Evolutionary conservation across 2,113 vertebrate species (phyloP), one percentile per base, ranked within the genome.

Genomic region (Tamias sibiricus): DNA sequence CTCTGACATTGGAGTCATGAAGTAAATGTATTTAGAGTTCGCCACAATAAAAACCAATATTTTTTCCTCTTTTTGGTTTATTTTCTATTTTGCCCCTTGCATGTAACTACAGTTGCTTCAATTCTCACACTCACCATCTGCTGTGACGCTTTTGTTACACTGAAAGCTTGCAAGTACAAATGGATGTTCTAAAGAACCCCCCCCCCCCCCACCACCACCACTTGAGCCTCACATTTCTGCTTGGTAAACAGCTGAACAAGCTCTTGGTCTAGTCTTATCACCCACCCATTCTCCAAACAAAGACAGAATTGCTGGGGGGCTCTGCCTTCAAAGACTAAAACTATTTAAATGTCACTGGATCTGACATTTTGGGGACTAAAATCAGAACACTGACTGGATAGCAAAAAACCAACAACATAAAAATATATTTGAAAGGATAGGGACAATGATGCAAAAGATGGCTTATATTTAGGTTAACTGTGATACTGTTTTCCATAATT

Each of bases 391-490:
- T 74, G 35, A 90, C 5, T 66, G 54, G 57, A 77, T 1, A 91
- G n/a, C 47, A 93, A 2, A 95, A 82, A 84, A 94, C 35, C 84
- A 92, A 81, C 75, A 87, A 85, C 35, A 92, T 74, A 91, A 88
- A 97, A 95, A 95, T 79, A 79, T 90, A 96, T 85, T 81, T 95
- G 62, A 92, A 95, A 91, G 89, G 57, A 44, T 74, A 97, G 83
- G 19, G 30, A 59, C 17, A 88, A 86, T 26, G 35, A 94, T 52
- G 22, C 37, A 84, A 96, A 94, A 88, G 74, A 77, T 76, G 49
- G 32, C 44, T 90, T 85, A 40, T 2, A 71, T 57, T 22, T 88
- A 84, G 42, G 57, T 88, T 80, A 93, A 87, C 16, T 93, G 10
- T 35, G 30, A 24, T 44, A 82, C n/a, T 40, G 37, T 80, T 97